Evolutionary conservation across 2,888 invertebrate species (phyloP), one percentile per base, ranked within the genome.

Genomic region (Acanthacorydalis orientalis): DNA sequence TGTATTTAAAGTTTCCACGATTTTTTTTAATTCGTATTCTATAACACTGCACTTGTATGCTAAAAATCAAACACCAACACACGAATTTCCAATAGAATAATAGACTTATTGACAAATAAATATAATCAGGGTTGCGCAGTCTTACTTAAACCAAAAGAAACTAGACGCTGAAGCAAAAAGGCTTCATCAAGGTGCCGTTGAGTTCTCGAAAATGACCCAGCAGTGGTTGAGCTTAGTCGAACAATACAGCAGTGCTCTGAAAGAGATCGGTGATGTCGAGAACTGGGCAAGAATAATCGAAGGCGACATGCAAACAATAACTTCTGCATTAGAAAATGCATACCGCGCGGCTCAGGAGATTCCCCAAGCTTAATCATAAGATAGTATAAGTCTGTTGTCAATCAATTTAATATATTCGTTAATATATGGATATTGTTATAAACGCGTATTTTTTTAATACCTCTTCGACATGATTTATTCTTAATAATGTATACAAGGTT

Each of bases 251-350:
- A 80, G 85, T 59, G 83, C 88, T 0, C 68, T 91, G 2, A 88
- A 96, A 74, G 97, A 98, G 71, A 80, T 98, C 47, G 98, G 98
- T 1, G 97, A 98, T 71, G 95, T 96, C 1, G 95, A 97, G 63
- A 97, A 95, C 64, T 98, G 97, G 97, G 91, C 97, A 0, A 78
- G 85, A 53, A 92, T 89, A 54, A 97, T 98, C 57, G 97, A 98
- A 66, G 82, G 81, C 51, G 98, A 98, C 63, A 90, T 97, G 83
- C 80, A 85, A 60, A 83, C 88, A 2, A 84, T 98, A 53, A 84
- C 89, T 7, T 84, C 83, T 55, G 91, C 95, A 15, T 72, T 98
- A 52, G 95, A 96, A 68, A 81, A 86, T 64, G 93, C 93, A 9
- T 95, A 96, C 63, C 89, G 88, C 73, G 83, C 71, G 31, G 73